These are phyloP conservation scores for Pseudomugil tenellus DNA, from an alignment of 2,797 vertebrate species.

Conservation along the genomic window DNA sequence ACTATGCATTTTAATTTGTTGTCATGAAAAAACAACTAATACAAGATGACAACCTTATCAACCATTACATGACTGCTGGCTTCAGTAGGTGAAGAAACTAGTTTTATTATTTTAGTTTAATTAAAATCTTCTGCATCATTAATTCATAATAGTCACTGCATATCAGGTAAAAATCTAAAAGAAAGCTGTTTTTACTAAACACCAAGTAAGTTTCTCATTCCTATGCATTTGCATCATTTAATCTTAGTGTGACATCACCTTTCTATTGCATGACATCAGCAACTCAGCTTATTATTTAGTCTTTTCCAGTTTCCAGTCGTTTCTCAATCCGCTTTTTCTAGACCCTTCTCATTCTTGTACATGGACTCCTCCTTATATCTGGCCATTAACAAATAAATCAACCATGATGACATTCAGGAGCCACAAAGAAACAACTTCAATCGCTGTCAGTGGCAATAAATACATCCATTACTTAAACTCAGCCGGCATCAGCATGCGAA, in stretches of 20 bases:
- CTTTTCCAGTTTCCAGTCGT: constrained; percentile 18
- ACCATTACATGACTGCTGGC: not conserved
- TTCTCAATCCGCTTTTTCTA: constrained; percentile 29
- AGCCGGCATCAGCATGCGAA: constrained; percentile 41
- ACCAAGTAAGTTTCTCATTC: not conserved
- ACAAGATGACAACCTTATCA: not conserved
- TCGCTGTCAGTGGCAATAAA: not conserved
- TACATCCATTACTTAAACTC: constrained; percentile 10
- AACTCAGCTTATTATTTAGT: constrained; percentile 35
- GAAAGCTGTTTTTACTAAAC: not conserved
- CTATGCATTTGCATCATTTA: constrained; percentile 22
- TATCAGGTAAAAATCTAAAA: not conserved
- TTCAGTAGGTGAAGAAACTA: not conserved
- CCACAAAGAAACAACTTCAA: constrained; percentile 14
- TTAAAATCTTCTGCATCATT: not conserved
- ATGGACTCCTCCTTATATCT: constrained; percentile 7
- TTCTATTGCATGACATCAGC: constrained; percentile 37
- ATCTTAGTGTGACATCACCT: constrained; percentile 47
- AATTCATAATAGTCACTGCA: not conserved
- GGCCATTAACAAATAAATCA: constrained; percentile 16
- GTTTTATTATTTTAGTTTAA: not conserved
- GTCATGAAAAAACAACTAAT: not conserved
- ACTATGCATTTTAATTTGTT: not conserved
- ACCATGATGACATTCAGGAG: constrained; percentile 19
- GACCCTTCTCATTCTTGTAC: constrained; percentile 51